Evolutionary conservation across 2,888 invertebrate species (phyloP).

Genomic region (Agrypnus murinus): DNA sequence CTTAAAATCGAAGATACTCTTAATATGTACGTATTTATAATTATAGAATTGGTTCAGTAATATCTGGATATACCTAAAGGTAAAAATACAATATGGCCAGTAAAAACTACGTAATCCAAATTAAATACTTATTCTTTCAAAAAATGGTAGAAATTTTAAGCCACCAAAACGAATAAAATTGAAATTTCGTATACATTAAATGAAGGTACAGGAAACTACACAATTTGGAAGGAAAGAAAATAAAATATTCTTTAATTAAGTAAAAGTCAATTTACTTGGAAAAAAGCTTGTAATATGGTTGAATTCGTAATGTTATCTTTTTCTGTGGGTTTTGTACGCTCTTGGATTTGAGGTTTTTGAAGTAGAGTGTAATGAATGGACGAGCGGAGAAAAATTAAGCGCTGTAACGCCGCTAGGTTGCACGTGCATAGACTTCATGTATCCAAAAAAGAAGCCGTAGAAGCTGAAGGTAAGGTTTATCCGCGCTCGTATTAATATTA

Average conservation of each 20-base stretch:
- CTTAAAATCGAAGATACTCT: too few relatives aligned
- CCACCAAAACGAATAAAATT: too few relatives aligned
- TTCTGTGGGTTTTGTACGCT: not conserved
- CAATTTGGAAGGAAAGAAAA: not conserved
- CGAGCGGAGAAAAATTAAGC: slow-evolving; percentile 24
- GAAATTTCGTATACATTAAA: too few relatives aligned
- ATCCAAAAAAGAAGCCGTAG: not conserved
- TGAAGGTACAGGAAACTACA: not conserved
- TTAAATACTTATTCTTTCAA: too few relatives aligned
- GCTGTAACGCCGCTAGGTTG: slow-evolving; percentile 10
- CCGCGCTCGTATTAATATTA: slow-evolving; percentile 35
- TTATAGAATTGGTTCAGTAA: too few relatives aligned
- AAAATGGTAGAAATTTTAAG: too few relatives aligned
- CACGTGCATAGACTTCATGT: slow-evolving; percentile 20
- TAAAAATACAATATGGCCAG: too few relatives aligned
- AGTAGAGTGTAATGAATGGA: slow-evolving; percentile 1
- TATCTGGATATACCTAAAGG: too few relatives aligned
- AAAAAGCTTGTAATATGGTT: not conserved
- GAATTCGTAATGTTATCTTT: slow-evolving; percentile 23
- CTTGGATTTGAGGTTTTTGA: slow-evolving; percentile 25
- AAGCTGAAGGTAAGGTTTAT: not conserved
- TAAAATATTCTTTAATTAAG: slow-evolving; percentile 8
- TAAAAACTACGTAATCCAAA: too few relatives aligned
- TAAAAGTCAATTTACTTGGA: not conserved
- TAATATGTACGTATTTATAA: too few relatives aligned